Evolutionary conservation across 2,888 invertebrate genomes (phyloP).

Genomic region (Thera obeliscata): DNA sequence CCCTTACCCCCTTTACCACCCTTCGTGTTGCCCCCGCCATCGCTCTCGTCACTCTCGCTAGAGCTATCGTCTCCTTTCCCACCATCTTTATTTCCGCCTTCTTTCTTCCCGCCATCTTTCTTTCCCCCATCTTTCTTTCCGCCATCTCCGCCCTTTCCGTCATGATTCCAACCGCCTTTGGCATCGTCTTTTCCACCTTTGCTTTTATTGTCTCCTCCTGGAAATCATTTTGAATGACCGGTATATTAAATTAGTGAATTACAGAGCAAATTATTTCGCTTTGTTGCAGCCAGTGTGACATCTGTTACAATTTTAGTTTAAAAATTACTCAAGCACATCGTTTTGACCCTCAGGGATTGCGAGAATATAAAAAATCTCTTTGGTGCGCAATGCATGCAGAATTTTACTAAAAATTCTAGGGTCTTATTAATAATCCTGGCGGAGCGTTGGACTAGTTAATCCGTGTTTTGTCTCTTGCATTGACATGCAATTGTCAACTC

Average conservation of each 20-base stretch:
- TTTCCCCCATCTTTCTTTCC: slow-evolving; percentile 36
- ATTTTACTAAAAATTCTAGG: no score
- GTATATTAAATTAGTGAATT: not conserved
- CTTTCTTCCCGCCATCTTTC: slow-evolving; percentile 13
- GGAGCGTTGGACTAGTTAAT: no score
- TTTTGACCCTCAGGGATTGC: no score
- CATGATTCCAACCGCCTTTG: slow-evolving; percentile 40
- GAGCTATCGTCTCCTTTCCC: slow-evolving; percentile 26
- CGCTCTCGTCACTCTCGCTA: slow-evolving; percentile 27
- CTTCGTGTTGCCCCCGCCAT: slow-evolving; percentile 28
- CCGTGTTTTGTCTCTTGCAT: no score
- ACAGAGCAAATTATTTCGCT: no score
- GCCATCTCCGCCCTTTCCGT: slow-evolving; percentile 28
- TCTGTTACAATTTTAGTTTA: no score
- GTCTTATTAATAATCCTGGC: no score
- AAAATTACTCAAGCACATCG: no score
- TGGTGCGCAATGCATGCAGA: no score
- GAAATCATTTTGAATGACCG: not conserved
- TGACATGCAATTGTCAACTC: no score
- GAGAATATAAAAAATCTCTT: no score
- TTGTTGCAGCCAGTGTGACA: no score
- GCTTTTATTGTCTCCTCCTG: slow-evolving; percentile 37
- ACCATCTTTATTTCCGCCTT: slow-evolving; percentile 20
- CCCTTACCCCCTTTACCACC: slow-evolving; percentile 27
- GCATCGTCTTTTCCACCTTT: slow-evolving; percentile 42